These are phyloP conservation scores for Lepidochrysops patricia DNA, from an alignment of 2,888 invertebrate genomes.

Conservation along the genomic window DNA sequence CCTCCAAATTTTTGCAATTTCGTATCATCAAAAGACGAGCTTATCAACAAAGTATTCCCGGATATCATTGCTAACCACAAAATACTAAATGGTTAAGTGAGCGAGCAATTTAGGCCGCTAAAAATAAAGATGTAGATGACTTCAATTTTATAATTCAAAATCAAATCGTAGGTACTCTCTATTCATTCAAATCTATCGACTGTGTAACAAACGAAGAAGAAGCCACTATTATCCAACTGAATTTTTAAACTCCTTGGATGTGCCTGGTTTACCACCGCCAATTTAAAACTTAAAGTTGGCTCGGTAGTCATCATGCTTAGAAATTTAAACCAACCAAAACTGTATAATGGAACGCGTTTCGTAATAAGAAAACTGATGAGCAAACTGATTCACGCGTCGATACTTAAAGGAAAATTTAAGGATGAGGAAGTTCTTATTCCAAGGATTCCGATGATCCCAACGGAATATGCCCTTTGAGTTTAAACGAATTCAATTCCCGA, in stretches of 20 bases:
- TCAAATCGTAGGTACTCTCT: too few species aligned
- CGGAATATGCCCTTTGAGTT: conserved; percentile 13
- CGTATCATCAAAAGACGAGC: too few species aligned
- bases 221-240: too few species aligned
- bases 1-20: too few species aligned
- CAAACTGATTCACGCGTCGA: conserved; percentile 10
- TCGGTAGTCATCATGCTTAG: conserved; percentile 9
- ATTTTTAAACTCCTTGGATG: too few species aligned
- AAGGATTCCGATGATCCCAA: conserved; percentile 12
- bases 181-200: too few species aligned
- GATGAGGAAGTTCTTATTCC: conserved; percentile 11
- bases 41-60: conserved; percentile 26
- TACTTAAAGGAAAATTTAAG: conserved; percentile 12
- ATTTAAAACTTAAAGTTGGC: conserved; percentile 7
- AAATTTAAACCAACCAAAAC: conserved; percentile 7
- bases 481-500: too few species aligned
- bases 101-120: conserved; percentile 32
- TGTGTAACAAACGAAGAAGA: too few species aligned
- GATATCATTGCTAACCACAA: conserved; percentile 21
- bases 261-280: too few species aligned
- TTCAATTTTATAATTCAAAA: conserved; percentile 30
- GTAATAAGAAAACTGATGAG: conserved; percentile 13
- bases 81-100: conserved; percentile 29
- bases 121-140: conserved; percentile 38
- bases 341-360: too few species aligned